A percentile compares a stretch with the other conserved stretches of the same genome.
phyloP scores from a whole-genome alignment of 2,888 invertebrate genomes.

The Macropis europaea region DNA sequence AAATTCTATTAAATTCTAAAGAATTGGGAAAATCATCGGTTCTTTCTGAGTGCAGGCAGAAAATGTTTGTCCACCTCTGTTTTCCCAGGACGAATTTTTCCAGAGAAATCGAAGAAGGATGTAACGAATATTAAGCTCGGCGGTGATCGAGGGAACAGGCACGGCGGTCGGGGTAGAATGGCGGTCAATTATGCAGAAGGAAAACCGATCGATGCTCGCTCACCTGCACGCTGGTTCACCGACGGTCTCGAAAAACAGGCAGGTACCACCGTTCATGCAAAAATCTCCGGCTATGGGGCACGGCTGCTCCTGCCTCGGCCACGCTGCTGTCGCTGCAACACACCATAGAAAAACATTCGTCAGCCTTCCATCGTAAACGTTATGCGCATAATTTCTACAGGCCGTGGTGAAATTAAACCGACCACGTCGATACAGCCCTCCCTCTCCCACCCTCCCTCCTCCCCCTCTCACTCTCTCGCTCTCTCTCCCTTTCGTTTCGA shows the following conservation, averaged over 20 bases:
- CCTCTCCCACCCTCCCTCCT: neutral
- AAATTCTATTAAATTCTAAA: no score
- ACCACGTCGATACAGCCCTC: neutral
- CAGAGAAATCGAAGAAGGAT: no score
- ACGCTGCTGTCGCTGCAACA: constrained; percentile 81
- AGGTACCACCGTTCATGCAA: constrained; percentile 94
- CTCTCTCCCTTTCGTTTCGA: neutral
- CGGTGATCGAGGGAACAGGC: neutral
- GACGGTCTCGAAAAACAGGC: constrained; percentile 89
- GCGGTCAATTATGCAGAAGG: constrained; percentile 5
- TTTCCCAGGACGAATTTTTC: no score
- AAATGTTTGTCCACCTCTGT: no score
- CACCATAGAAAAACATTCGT: constrained; percentile 49
- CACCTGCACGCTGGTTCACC: constrained; percentile 93
- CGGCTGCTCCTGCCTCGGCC: constrained; percentile 84
- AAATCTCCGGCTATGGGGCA: constrained; percentile 87
- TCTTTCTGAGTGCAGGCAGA: no score
- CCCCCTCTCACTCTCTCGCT: neutral
- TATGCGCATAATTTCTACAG: constrained; percentile 16
- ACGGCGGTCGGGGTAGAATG: neutral
- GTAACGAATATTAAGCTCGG: neutral
- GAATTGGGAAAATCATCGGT: no score
- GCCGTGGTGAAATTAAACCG: no score
- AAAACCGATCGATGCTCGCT: constrained; percentile 67
- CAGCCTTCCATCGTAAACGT: neutral